phyloP scores from a whole-genome alignment of 2,888 invertebrate genomes.

The Mimas tiliae region DNA sequence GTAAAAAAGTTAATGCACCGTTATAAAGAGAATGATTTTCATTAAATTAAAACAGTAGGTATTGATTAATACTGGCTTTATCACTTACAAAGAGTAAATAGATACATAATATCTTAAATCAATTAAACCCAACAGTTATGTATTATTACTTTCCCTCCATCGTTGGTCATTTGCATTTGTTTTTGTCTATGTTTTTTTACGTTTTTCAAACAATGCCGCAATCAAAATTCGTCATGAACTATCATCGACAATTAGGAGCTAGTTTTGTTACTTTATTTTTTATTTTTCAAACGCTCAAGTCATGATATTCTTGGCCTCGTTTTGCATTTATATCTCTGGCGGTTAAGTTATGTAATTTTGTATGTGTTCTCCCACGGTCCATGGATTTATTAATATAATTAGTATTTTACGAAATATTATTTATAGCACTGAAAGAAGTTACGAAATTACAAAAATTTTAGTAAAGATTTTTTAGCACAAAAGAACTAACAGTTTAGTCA shows the following conservation, averaged over 20 bases:
- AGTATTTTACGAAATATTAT: not conserved
- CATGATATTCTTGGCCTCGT: conserved; percentile 20
- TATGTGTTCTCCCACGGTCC: conserved; percentile 7
- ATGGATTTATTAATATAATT: not conserved
- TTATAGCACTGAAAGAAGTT: not conserved
- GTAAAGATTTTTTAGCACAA: conserved; percentile 12
- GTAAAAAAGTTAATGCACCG: too few relatives aligned
- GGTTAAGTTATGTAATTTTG: conserved; percentile 1
- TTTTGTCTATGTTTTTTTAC: not conserved
- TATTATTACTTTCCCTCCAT: conserved; percentile 16
- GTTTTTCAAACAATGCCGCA: conserved; percentile 17
- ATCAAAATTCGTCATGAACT: conserved; percentile 22
- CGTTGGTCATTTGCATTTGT: not conserved
- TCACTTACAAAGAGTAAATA: not conserved
- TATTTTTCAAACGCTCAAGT: not conserved
- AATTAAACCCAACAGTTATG: conserved; percentile 4
- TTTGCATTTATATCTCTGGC: not conserved
- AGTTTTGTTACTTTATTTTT: conserved; percentile 1
- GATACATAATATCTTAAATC: not conserved
- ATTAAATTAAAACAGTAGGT: too few relatives aligned
- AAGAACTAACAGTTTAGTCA: not conserved
- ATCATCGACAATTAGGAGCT: conserved; percentile 5
- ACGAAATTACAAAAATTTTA: conserved; percentile 7
- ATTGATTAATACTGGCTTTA: too few relatives aligned
- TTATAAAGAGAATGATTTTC: too few relatives aligned